phyloP scores from a whole-genome alignment of 2,113 vertebrate species.

The Himantopus leucocephalus region DNA sequence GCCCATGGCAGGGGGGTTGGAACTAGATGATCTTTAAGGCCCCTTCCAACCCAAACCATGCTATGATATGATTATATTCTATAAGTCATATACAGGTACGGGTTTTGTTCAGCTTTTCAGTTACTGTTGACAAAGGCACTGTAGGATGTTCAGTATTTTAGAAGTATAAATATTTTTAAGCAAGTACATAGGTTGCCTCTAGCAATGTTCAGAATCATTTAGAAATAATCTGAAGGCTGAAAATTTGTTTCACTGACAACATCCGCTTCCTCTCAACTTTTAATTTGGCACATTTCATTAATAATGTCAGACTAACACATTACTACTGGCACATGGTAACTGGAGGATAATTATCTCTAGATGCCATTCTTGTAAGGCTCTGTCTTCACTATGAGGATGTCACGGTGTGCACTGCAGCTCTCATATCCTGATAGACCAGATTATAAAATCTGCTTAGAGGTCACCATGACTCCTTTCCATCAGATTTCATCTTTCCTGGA shows the following conservation, averaged over 20 bases:
- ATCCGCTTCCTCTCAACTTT: background rate
- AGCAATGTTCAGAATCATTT: background rate
- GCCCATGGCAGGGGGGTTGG: background rate
- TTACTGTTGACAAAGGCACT: background rate
- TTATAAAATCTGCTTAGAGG: background rate
- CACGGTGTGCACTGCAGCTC: background rate
- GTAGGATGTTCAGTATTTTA: background rate
- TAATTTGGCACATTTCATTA: background rate
- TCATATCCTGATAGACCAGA: background rate
- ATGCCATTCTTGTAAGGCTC: background rate
- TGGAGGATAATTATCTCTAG: background rate
- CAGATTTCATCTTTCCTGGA: background rate
- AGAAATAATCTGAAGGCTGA: background rate
- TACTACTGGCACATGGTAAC: background rate
- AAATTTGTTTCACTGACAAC: background rate
- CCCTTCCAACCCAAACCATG: background rate
- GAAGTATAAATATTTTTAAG: background rate
- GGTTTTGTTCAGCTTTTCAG: background rate
- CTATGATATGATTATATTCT: background rate
- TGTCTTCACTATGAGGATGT: background rate
- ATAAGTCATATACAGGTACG: background rate
- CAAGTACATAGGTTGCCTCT: background rate
- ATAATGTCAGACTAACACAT: background rate
- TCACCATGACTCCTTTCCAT: background rate
- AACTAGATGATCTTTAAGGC: background rate